Percentiles rank a stretch among this genome's conserved stretches.
phyloP scores from a whole-genome alignment of 2,888 invertebrate species.

The Spodoptera exigua region DNA sequence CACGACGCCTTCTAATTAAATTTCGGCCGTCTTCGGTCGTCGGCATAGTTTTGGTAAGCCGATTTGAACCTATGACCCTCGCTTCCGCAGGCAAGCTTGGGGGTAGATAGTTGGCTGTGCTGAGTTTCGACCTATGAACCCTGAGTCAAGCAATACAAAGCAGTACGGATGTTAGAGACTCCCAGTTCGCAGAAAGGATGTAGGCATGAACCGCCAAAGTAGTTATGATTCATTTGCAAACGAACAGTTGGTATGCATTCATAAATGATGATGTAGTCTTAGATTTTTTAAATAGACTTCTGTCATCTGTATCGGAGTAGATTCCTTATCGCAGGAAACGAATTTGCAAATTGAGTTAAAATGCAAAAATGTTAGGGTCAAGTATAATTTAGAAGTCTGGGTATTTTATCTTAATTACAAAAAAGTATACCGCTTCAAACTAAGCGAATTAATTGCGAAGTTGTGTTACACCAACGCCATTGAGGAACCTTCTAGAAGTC shows the following conservation, averaged over 20 bases:
- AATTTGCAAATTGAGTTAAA: no score
- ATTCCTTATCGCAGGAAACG: constrained; percentile 32
- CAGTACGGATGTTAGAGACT: constrained; percentile 48
- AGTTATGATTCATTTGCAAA: constrained; percentile 57
- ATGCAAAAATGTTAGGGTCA: no score
- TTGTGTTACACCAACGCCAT: no score
- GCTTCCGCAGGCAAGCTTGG: constrained; percentile 65
- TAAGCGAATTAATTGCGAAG: no score
- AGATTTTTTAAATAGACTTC: constrained; percentile 35
- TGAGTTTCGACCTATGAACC: constrained; percentile 58
- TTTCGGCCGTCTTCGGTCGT: constrained; percentile 62
- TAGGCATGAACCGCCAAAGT: constrained; percentile 40
- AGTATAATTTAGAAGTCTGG: constrained; percentile 1
- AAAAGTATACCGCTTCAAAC: constrained; percentile 1
- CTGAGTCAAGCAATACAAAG: constrained; percentile 50
- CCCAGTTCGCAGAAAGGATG: constrained; percentile 64
- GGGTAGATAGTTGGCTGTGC: constrained; percentile 48
- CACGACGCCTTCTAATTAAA: constrained; percentile 66
- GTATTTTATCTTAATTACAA: constrained; percentile 14
- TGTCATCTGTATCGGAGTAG: constrained; percentile 23
- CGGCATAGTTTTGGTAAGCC: constrained; percentile 65
- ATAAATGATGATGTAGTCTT: constrained; percentile 52
- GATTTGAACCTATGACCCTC: constrained; percentile 74
- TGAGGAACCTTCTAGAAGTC: no score
- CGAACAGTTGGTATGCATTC: constrained; percentile 52